Base-by-base conservation (phyloP, 2,797 vertebrate genomes). In the Oreortyx pictus region DNA sequence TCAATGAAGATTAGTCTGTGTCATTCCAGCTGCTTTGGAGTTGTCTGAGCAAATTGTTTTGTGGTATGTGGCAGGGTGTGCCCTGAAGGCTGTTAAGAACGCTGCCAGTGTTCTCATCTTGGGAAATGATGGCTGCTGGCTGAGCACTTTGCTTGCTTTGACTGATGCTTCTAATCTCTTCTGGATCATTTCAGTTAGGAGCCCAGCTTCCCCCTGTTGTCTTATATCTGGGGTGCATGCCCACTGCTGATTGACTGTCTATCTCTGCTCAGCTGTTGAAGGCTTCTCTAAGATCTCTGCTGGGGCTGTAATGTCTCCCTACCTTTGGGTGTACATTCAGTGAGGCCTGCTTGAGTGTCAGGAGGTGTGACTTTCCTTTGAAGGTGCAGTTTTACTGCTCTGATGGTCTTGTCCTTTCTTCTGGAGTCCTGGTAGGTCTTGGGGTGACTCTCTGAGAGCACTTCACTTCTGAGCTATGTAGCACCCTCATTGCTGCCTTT, bases 31-130 rank as follows among this genome's bases (percentile, higher is more conserved):
- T 92, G 84, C 82, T 52, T 15, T 65, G 76, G 65, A 79, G 49
- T 6, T 27, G 57, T 78, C 84, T 84, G 68, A 88, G 92, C 79
- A 91, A 87, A 85, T 82, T 62, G 59, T 66, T 91, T 84, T 96
- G 67, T 3, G 64, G 65, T 78, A 57, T 94, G 92, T 86, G 89
- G 84, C 86, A 84, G 44, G 68, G 88, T 2, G 3, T 15, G 44
- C 91, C 74, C 90, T 11, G 76, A 22, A 71, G 87, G 82, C 70
- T 82, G 49, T 23, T 25, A 44, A 65, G 72, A 80, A 57, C 11
- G 60, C 88, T 82, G 83, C 76, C 92, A 94, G 83, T 41, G 39
- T 41, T 41, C 39, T 87, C 19, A 8, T 47, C 77, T 56, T 52
- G 64, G 80, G 80, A 52, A 77, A 35, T 72, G 68, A 64, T 86